phyloP scores from a whole-genome alignment of 2,113 vertebrate species.

The Fregetta grallaria region DNA sequence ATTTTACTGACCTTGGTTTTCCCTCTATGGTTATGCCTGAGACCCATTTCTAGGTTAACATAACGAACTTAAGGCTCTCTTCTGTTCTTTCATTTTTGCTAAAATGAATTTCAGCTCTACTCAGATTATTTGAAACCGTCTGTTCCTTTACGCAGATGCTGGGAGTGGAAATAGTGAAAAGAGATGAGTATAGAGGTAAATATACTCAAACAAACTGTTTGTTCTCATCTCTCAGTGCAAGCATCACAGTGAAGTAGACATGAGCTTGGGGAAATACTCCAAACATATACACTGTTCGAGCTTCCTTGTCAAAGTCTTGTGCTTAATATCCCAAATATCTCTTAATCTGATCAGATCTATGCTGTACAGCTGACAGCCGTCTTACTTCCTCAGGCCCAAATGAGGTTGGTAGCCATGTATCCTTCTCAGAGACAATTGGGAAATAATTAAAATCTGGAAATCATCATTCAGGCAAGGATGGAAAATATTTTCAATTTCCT shows the following conservation, averaged over 20 bases:
- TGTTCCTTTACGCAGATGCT: neutral
- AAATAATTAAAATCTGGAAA: conserved; percentile 45
- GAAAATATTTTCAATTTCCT: conserved; percentile 41
- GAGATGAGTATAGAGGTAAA: neutral
- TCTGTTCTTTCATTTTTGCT: neutral
- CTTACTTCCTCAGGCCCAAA: neutral
- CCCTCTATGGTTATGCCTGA: neutral
- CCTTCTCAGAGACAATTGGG: neutral
- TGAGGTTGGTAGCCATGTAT: neutral
- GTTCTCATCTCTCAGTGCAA: neutral
- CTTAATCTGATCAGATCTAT: neutral
- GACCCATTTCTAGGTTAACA: neutral
- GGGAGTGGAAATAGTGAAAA: neutral
- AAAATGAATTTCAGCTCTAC: neutral
- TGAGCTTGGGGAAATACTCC: neutral
- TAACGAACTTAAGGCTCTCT: neutral
- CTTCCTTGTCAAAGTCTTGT: conserved; percentile 1
- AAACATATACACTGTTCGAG: neutral
- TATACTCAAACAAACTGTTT: neutral
- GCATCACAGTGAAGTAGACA: neutral
- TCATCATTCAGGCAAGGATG: neutral
- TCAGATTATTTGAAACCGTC: neutral
- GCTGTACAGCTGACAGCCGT: neutral
- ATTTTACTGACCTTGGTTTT: neutral
- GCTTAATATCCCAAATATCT: neutral